phyloP scores from a whole-genome alignment of 1,140 invertebrate genomes.

The Aphaenogaster rudis region DNA sequence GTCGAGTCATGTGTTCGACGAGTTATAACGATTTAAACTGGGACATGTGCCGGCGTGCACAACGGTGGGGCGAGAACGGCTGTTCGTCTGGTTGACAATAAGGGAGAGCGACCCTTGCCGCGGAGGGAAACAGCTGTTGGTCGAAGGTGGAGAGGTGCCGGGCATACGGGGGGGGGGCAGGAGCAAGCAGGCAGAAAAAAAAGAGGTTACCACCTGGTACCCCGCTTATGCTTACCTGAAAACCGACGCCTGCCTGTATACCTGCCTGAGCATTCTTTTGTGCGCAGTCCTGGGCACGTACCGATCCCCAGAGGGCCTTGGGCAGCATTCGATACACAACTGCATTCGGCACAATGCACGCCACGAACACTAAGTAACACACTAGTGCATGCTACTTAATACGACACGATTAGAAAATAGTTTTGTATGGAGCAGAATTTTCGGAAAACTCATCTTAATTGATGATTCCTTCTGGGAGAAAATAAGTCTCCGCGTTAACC shows the following conservation, averaged over 20 bases:
- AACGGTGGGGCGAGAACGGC: slow-evolving; percentile 56
- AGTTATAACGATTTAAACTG: slow-evolving; percentile 80
- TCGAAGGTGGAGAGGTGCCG: slow-evolving; percentile 75
- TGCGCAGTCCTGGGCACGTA: slow-evolving; percentile 65
- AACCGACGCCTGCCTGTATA: slow-evolving; percentile 76
- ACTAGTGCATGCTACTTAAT: neutral
- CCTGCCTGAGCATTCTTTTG: slow-evolving; percentile 83
- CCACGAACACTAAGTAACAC: slow-evolving; percentile 5
- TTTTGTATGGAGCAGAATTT: neutral
- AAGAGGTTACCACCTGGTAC: slow-evolving; percentile 86
- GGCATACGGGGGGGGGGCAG: slow-evolving; percentile 66
- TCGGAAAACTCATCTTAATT: neutral
- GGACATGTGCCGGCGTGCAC: slow-evolving; percentile 77
- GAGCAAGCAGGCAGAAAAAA: slow-evolving; percentile 75
- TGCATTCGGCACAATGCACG: slow-evolving; percentile 51
- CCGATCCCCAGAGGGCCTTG: slow-evolving; percentile 66
- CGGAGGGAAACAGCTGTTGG: slow-evolving; percentile 85
- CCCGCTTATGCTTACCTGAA: slow-evolving; percentile 84
- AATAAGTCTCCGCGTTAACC: neutral
- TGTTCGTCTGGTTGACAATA: slow-evolving; percentile 81
- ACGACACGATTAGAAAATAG: neutral
- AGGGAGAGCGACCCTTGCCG: slow-evolving; percentile 78
- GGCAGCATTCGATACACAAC: slow-evolving; percentile 59
- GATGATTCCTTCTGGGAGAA: neutral
- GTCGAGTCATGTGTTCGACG: slow-evolving; percentile 71